phyloP scores from a whole-genome alignment of 2,888 invertebrate species.

The Tenthredo amoena region DNA sequence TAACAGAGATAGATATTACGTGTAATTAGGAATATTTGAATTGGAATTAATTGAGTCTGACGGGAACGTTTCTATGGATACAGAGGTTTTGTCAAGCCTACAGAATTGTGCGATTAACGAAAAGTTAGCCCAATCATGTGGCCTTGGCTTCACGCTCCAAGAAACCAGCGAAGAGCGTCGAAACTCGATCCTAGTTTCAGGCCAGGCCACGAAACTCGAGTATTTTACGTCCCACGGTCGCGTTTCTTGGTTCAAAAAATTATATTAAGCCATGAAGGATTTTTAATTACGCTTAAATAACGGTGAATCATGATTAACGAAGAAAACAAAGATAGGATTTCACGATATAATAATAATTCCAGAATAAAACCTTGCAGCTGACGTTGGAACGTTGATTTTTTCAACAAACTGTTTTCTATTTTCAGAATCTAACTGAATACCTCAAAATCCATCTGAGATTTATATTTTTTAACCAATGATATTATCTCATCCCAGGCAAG shows the following conservation, averaged over 20 bases:
- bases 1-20: background rate
- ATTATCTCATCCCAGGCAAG: background rate
- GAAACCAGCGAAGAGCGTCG: slow-evolving; percentile 24
- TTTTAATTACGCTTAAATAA: slow-evolving; percentile 13
- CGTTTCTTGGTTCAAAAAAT: slow-evolving; percentile 19
- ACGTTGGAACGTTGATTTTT: background rate
- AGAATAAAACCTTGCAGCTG: background rate
- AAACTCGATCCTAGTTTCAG: slow-evolving; percentile 38
- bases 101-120: slow-evolving; percentile 18
- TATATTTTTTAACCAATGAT: background rate
- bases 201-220: slow-evolving; percentile 35
- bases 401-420: background rate
- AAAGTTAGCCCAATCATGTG: slow-evolving; percentile 20
- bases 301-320: background rate
- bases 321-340: background rate
- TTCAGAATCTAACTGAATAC: background rate
- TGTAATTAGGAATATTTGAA: background rate
- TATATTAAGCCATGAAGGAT: background rate
- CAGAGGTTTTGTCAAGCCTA: slow-evolving; percentile 19
- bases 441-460: background rate
- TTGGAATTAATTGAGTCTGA: background rate
- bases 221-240: slow-evolving; percentile 32
- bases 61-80: background rate
- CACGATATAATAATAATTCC: background rate
- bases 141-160: slow-evolving; percentile 41